Evolutionary conservation across 1,140 invertebrate genomes (phyloP), one percentile per base, ranked within the genome.

Genomic region (Brachionus rotundiformis): DNA sequence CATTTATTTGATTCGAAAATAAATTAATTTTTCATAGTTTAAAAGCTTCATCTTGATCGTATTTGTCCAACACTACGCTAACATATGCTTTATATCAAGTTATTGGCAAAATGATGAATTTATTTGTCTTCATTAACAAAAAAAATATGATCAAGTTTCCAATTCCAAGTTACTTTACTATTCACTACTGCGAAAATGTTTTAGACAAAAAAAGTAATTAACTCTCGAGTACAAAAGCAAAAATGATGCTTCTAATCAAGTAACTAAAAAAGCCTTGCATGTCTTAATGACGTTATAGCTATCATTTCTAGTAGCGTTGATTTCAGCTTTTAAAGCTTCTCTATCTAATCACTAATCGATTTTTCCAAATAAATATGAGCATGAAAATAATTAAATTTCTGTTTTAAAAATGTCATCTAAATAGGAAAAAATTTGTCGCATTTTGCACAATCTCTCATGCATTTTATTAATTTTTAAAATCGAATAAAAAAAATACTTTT

Each of bases 131-230:
- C 47, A 49, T 49, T 49, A 49, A 49, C 13, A 13, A 49, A 49
- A 49, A n/a, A 16, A 16, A 49, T 49, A 6, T 49, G 47, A 49
- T 49, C 47, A 49, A 49, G 47, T 49, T 49, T 49, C 47, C 16
- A n/a, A 49, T 49, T 49, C 47, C 47, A 3, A 49, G 16, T 5
- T 4, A 19, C 47, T 16, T 49, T 49, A 4, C 6, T 23, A 49
- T 49, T 49, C 44, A 49, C 11, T 49, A n/a, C 44, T 49, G 44
- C 44, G 1, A 49, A 23, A 49, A 49, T 49, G 47, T 49, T 49
- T 49, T 49, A 49, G 47, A 49, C 47, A 49, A 49, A 49, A 49
- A 49, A 49, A 49, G 44, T 49, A 49, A 49, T 49, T 49, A 49
- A 49, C 47, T 49, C 47, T 49, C 47, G 47, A 49, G 47, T 19